Conservation (phyloP, 2,797 vertebrate species). For the Oreochromis mossambicus region DNA sequence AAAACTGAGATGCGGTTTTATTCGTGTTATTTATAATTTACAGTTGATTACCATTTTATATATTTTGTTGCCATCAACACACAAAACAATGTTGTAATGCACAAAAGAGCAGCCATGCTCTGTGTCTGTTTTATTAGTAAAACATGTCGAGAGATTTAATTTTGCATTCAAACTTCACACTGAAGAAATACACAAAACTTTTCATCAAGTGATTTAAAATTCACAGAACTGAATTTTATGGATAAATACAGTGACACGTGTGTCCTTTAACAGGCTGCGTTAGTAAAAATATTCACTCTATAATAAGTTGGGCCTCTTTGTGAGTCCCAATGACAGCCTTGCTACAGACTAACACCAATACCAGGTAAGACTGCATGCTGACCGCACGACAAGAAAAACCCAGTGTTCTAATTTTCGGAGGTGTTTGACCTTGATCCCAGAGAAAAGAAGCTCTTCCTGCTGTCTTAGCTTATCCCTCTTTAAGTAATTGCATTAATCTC, state of each 20-base stretch:
- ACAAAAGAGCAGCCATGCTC: neutral
- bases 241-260: fast-evolving
- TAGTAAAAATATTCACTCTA: fast-evolving
- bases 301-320: neutral
- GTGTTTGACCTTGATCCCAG: constrained; percentile 36
- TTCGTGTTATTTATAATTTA: neutral
- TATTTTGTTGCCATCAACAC: neutral
- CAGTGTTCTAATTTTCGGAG: neutral
- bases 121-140: fast-evolving
- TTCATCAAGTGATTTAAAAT: neutral
- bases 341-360: neutral
- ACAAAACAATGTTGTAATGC: neutral
- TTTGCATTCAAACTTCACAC: neutral
- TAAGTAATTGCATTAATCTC: constrained; percentile 71
- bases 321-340: neutral
- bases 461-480: constrained; percentile 51
- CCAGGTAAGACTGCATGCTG: neutral
- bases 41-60: neutral
- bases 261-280: neutral
- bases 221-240: neutral
- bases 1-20: fast-evolving
- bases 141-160: fast-evolving
- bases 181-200: neutral
- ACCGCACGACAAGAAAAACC: neutral
- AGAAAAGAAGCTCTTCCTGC: constrained; percentile 17